Evolutionary conservation across 2,113 vertebrate genomes (phyloP), one percentile per base, ranked within the genome.

Genomic region (Turdus rufiventris): DNA sequence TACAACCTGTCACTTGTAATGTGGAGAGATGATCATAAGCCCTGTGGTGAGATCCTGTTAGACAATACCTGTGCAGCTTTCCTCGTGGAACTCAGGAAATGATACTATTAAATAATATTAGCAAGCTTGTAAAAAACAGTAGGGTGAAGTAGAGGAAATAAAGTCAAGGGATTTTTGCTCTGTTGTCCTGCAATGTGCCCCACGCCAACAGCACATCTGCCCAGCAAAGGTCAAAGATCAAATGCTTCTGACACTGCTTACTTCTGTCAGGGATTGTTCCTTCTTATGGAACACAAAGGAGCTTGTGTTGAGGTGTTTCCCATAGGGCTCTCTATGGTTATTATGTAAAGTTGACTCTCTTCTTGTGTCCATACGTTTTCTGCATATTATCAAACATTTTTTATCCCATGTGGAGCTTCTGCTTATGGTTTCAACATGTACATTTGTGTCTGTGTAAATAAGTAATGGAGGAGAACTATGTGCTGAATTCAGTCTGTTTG

Each of bases 131-230:
- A 45, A 60, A 56, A 78, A 95, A n/a, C 57, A 82, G 9, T 16
- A 63, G 28, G 43, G 18, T 57, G 45, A 75, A 79, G 71, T 12
- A 76, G 28, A 74, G 58, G 70, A 57, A 82, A 45, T 81, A 78
- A 93, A 76, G 33, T 34, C 25, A 36, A 61, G 61, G 57, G 14
- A 18, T 76, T 85, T 91, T 91, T 91, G 28, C n/a, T 82, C 36
- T 91, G 42, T 38, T 36, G 25, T 67, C 7, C 40, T 85, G 87
- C 54, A 56, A 56, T 71, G 67, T 88, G 81, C 45, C 23, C 60
- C 60, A 34, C 23, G 23, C n/a, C 36, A 43, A 9, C 43, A 89
- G 66, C 53, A 51, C 66, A 67, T 75, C 70, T 82, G 53, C 45
- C 50, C 38, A 79, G 74, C 62, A 65, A 33, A 72, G 50, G 58